Evolutionary conservation across 2,113 vertebrate genomes (phyloP).

Genomic region (Pseudorasbora parva): DNA sequence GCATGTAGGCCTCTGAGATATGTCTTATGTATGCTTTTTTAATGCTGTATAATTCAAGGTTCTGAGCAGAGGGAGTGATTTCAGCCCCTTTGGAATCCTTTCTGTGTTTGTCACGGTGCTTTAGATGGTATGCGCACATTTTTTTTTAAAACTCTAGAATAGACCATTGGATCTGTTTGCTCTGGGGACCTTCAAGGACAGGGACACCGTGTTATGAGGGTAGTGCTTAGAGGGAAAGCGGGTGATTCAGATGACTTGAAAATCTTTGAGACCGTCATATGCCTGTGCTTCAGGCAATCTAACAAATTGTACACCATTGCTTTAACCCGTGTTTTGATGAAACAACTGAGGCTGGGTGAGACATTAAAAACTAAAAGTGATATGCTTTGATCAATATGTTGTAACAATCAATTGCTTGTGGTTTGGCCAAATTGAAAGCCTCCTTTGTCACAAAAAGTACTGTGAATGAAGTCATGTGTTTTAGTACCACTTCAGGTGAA

Average conservation of each 20-base stretch:
- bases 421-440: background rate
- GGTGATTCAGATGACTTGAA: conserved; percentile 3
- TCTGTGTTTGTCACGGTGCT: background rate
- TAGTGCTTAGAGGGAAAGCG: background rate
- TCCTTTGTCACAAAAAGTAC: background rate
- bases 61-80: background rate
- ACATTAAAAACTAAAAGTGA: background rate
- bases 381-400: background rate
- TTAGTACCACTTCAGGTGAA: background rate
- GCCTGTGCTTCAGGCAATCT: conserved; percentile 1
- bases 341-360: background rate
- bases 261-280: conserved; percentile 26
- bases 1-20: conserved; percentile 2
- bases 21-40: conserved; percentile 20
- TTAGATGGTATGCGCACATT: background rate
- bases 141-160: background rate
- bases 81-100: background rate
- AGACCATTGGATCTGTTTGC: background rate
- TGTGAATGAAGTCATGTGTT: background rate
- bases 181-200: background rate
- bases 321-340: background rate
- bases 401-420: background rate
- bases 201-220: background rate
- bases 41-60: background rate
- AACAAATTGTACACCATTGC: background rate